Evolutionary conservation across 1,140 invertebrate species (phyloP).

Genomic region (Mactra quadrangularis): DNA sequence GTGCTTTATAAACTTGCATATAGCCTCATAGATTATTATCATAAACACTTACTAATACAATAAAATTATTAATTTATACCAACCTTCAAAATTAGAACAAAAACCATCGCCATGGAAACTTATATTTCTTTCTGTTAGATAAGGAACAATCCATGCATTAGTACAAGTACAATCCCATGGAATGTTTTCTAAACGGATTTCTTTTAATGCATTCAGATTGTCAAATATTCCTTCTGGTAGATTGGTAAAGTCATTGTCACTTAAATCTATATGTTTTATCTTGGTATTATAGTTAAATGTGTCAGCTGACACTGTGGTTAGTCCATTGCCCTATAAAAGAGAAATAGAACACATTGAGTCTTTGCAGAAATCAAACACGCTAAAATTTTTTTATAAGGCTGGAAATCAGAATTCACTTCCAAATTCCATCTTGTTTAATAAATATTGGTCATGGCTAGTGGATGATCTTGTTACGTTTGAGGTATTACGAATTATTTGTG

Average conservation of each 20-base stretch:
- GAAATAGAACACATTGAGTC: too few relatives aligned
- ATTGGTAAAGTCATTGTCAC: slow-evolving; percentile 21
- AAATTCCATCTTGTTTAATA: too few relatives aligned
- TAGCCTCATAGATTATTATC: too few relatives aligned
- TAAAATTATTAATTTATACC: too few relatives aligned
- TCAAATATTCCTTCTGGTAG: slow-evolving; percentile 14
- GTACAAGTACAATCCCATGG: slow-evolving; percentile 17
- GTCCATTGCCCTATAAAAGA: slow-evolving; percentile 3
- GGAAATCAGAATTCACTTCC: too few relatives aligned
- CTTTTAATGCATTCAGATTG: not conserved
- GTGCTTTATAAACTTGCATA: too few relatives aligned
- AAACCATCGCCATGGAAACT: slow-evolving; percentile 10
- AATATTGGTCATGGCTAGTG: too few relatives aligned
- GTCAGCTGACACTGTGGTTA: not conserved
- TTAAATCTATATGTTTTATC: slow-evolving; percentile 17
- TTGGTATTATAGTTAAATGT: slow-evolving; percentile 21
- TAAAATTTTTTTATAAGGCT: too few relatives aligned
- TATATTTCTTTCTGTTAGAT: slow-evolving; percentile 21
- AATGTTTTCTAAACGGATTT: not conserved
- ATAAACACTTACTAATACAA: too few relatives aligned
- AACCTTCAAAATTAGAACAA: not conserved
- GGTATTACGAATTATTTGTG: too few relatives aligned
- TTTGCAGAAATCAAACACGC: too few relatives aligned
- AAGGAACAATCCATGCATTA: slow-evolving; percentile 36
- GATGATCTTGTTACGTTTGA: too few relatives aligned